Evolutionary conservation across 1,140 invertebrate genomes (phyloP), one percentile per base, ranked within the genome.

Genomic region (Maconellicoccus hirsutus): DNA sequence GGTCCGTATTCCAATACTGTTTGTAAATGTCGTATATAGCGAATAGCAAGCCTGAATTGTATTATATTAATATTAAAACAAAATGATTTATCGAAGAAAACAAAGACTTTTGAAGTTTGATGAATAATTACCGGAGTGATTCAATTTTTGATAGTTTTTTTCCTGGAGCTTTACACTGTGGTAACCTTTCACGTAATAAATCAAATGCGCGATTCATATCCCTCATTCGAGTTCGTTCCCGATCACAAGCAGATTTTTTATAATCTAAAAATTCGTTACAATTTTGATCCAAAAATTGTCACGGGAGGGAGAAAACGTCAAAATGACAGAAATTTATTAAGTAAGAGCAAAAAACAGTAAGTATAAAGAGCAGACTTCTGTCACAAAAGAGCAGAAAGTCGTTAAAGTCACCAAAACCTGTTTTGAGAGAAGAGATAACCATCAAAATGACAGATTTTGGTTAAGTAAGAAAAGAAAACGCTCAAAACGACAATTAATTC

Each of bases 121-220:
- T n/a, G n/a, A 12, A 33, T 33, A 12, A 70, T 71, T 21, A 72
- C 74, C 73, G 72, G 16, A 75, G 70, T 0, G 74, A 75, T 69
- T 75, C 74, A 29, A 75, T 75, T 70, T 75, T 73, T n/a, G 74
- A 75, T 0, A 73, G 38, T 71, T 74, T 93, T 77, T 93, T 93
- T n/a, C 91, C 91, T 8, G 88, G 87, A 0, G 90, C 90, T 76
- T 92, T 92, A 61, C 85, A 87, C 42, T 86, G 85, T 0, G 91
- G 91, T 69, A 94, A 78, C 77, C 89, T 87, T 25, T 88, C 87
- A 42, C 92, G 82, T 21, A 94, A 79, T 26, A 86, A 77, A 75
- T 93, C 91, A 75, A 91, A 94, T 0, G 91, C 91, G 59, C 85
- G 83, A 78, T 94, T 94, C 91, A 94, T 93, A 74, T 93, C 91